A percentile compares a stretch with the other conserved stretches of the same genome.
These are phyloP conservation scores for Mormyrus hasselquistii DNA, from an alignment of 2,797 vertebrate genomes.

Conservation along the genomic window DNA sequence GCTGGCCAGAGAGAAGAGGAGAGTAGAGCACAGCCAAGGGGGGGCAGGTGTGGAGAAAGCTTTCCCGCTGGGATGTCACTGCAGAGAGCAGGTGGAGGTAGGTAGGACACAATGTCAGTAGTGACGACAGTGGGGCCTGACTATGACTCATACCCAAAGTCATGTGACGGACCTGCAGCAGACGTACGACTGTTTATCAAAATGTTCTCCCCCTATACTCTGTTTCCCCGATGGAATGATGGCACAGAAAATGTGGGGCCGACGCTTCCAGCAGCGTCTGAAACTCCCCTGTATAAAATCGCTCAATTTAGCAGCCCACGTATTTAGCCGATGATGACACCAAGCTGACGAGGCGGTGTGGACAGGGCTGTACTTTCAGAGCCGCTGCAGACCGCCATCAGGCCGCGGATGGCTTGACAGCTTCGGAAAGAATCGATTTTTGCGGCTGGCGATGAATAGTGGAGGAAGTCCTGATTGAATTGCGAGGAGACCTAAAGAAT, in stretches of 20 bases:
- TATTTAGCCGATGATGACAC: background rate
- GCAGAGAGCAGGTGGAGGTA: background rate
- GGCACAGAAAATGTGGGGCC: background rate
- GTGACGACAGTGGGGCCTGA: background rate
- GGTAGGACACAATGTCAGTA: background rate
- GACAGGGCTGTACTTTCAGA: background rate
- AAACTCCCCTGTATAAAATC: background rate
- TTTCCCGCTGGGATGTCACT: background rate
- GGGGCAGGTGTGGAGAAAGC: background rate
- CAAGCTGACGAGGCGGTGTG: background rate
- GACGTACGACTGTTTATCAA: background rate
- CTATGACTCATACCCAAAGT: background rate
- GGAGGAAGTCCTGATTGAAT: slow-evolving; percentile 71
- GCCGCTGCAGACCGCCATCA: background rate
- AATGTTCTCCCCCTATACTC: background rate
- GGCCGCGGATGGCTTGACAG: slow-evolving; percentile 7
- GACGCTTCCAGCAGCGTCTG: background rate
- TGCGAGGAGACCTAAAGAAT: slow-evolving; percentile 69
- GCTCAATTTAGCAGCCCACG: background rate
- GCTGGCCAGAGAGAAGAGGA: slow-evolving; percentile 20
- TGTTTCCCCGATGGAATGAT: background rate
- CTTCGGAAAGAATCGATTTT: slow-evolving; percentile 47
- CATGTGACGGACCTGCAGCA: background rate
- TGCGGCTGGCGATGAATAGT: slow-evolving; percentile 59
- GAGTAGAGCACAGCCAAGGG: slow-evolving; percentile 51